Evolutionary conservation across 2,113 vertebrate species (phyloP).

Genomic region (Ailurus styani): DNA sequence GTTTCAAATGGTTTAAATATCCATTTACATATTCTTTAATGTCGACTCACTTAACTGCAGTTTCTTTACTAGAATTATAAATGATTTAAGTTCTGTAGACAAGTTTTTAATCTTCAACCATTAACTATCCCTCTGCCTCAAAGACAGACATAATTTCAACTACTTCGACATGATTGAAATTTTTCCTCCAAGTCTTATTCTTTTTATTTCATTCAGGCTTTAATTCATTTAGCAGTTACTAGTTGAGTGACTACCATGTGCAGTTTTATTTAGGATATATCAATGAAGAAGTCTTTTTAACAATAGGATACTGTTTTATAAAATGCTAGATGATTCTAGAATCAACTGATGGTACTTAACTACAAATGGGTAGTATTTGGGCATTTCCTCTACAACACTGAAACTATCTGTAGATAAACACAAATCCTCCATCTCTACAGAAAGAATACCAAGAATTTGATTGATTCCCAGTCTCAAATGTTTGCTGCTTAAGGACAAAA

Average conservation of each 20-base stretch:
- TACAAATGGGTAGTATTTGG: not conserved
- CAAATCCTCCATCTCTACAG: not conserved
- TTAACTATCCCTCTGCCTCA: not conserved
- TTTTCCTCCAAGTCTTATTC: not conserved
- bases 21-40: not conserved
- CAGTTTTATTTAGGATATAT: not conserved
- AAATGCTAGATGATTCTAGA: not conserved
- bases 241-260: not conserved
- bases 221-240: not conserved
- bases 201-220: not conserved
- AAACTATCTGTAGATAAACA: not conserved
- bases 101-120: not conserved
- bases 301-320: not conserved
- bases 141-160: not conserved
- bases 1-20: too few relatives aligned
- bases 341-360: not conserved
- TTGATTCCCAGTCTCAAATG: not conserved
- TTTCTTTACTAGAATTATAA: not conserved
- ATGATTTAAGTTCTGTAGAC: not conserved
- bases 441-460: not conserved
- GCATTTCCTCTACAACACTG: not conserved
- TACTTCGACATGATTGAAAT: not conserved
- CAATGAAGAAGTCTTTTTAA: not conserved
- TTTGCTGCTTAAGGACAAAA: not conserved
- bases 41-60: not conserved